phyloP scores from a whole-genome alignment of 2,888 invertebrate species.

The Ditylenchus weischeri region DNA sequence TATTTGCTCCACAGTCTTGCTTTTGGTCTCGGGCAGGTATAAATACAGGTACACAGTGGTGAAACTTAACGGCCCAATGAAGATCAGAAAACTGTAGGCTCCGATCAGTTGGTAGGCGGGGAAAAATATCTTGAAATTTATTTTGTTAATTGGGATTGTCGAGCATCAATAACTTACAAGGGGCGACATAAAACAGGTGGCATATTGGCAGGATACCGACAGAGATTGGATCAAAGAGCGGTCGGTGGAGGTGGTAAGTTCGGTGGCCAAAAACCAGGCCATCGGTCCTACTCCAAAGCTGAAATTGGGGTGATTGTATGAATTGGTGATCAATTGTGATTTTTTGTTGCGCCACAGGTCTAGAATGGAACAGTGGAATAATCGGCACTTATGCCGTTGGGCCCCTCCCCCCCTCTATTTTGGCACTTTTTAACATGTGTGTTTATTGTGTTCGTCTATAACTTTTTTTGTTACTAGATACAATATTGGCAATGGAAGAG shows the following conservation, averaged over 20 bases:
- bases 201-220: conserved; percentile 38
- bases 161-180: conserved; percentile 14
- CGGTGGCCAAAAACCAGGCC: conserved; percentile 49
- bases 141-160: too few relatives aligned
- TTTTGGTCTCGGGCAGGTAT: conserved; percentile 31
- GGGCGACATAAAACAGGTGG: conserved; percentile 48
- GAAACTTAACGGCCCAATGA: conserved; percentile 41
- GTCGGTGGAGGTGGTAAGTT: conserved; percentile 37
- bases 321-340: too few relatives aligned
- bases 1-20: conserved; percentile 24
- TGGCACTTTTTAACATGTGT: too few relatives aligned
- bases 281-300: conserved; percentile 50
- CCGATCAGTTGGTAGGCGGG: conserved; percentile 37
- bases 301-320: conserved; percentile 5
- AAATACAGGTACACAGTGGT: conserved; percentile 34
- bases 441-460: too few relatives aligned
- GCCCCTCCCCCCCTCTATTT: too few relatives aligned
- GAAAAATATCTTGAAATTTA: conserved; percentile 34
- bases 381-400: too few relatives aligned
- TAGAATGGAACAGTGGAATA: too few relatives aligned
- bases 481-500: too few relatives aligned
- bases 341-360: too few relatives aligned
- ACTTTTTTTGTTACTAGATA: too few relatives aligned
- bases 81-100: conserved; percentile 43
- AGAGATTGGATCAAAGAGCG: conserved; percentile 32